A percentile compares a stretch with the other conserved stretches of the same genome.
phyloP scores from a whole-genome alignment of 2,888 invertebrate species.

The Philereme transversata region DNA sequence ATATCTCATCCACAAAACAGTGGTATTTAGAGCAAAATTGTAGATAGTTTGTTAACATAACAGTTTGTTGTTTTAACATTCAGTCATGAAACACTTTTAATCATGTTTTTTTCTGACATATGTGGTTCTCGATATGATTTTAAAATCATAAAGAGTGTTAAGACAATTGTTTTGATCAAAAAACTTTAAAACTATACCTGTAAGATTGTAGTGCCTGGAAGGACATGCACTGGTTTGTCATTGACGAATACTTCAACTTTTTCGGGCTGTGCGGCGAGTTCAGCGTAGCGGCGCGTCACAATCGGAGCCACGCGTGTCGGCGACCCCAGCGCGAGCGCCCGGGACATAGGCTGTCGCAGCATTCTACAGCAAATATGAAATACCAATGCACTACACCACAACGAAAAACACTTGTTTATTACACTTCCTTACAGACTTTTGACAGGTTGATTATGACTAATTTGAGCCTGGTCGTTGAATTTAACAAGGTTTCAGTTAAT shows the following conservation, averaged over 20 bases:
- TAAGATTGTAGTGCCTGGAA: slow-evolving; percentile 98
- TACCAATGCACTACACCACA: slow-evolving; percentile 31
- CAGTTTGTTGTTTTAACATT: too few species aligned
- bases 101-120: too few species aligned
- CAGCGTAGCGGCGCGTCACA: slow-evolving; percentile 76
- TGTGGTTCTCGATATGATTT: too few species aligned
- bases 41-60: too few species aligned
- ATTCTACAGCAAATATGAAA: slow-evolving; percentile 77
- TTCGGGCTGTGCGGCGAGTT: slow-evolving; percentile 85
- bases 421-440: slow-evolving; percentile 18
- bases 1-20: too few species aligned
- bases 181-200: slow-evolving; percentile 85
- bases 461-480: slow-evolving; percentile 5
- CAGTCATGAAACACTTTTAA: too few species aligned
- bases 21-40: too few species aligned
- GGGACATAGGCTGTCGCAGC: slow-evolving; percentile 90
- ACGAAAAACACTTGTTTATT: slow-evolving; percentile 39
- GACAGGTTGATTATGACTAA: slow-evolving; percentile 13
- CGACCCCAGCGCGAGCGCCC: slow-evolving; percentile 84
- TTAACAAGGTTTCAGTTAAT: slow-evolving; percentile 20
- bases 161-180: neutral
- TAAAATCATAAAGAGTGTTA: neutral
- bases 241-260: slow-evolving; percentile 98
- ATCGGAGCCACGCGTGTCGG: slow-evolving; percentile 69
- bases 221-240: slow-evolving; percentile 96